These are phyloP conservation scores for Ceratina japonica DNA, from an alignment of 1,140 invertebrate species.

Conservation along the genomic window DNA sequence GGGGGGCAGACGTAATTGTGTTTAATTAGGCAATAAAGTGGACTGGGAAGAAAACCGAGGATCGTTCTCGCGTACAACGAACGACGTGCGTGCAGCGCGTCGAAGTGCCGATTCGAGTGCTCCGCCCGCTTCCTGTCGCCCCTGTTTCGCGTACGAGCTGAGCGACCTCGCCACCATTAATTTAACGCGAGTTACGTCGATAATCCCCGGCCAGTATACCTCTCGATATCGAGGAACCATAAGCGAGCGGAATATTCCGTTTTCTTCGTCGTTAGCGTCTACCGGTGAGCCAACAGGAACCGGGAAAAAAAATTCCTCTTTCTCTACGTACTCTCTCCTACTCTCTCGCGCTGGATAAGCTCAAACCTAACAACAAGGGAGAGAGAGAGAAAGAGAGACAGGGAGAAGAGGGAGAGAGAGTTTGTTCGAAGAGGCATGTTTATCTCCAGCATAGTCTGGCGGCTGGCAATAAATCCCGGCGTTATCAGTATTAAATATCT, in stretches of 20 bases:
- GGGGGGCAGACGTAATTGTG: too few species aligned
- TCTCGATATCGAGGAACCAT: conserved; percentile 2
- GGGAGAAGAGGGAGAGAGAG: too few species aligned
- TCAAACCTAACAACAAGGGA: background rate
- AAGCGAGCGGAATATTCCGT: conserved; percentile 14
- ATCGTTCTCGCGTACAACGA: background rate
- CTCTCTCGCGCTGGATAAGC: background rate
- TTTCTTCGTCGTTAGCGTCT: conserved; percentile 18
- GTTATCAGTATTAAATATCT: conserved; percentile 58
- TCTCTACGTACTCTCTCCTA: background rate
- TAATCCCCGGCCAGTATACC: background rate
- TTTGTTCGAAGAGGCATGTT: conserved; percentile 4
- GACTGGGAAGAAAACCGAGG: background rate
- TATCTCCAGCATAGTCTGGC: conserved; percentile 33
- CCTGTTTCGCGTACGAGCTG: background rate
- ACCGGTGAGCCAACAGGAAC: background rate
- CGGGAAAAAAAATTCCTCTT: conserved; percentile 3
- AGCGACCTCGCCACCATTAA: conserved; percentile 10
- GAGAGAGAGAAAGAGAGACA: too few species aligned
- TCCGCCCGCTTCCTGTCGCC: conserved; percentile 2
- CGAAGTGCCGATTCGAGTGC: background rate
- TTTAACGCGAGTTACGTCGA: conserved; percentile 16
- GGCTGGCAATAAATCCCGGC: conserved; percentile 50
- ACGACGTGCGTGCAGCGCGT: background rate
- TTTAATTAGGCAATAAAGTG: conserved; percentile 27